A percentile compares a stretch with the other conserved stretches of the same genome.
Evolutionary conservation across 2,797 vertebrate species (phyloP).

Genomic region (Gallinago stenura): DNA sequence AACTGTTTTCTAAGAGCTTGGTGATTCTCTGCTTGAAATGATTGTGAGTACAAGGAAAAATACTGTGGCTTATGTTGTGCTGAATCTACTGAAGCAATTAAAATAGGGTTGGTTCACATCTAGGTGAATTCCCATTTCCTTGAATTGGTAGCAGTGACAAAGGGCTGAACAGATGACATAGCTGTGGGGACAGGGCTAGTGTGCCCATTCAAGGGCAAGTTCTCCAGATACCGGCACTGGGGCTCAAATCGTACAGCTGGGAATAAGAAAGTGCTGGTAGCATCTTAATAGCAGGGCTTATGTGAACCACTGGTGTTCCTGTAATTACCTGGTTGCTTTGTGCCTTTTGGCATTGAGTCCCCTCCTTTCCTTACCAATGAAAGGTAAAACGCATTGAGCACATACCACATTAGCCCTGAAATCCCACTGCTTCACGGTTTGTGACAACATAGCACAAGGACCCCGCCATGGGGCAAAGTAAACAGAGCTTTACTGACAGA

Average conservation of each 20-base stretch:
- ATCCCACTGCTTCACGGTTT: not conserved
- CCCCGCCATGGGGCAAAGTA: not conserved
- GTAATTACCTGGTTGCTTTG: not conserved
- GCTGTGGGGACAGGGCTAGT: not conserved
- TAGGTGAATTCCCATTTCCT: not conserved
- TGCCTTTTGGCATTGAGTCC: not conserved
- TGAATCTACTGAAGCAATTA: not conserved
- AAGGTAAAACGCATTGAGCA: not conserved
- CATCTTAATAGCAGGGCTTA: not conserved
- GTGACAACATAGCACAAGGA: not conserved
- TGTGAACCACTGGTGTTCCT: not conserved
- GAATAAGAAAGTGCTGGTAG: not conserved
- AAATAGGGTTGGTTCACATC: not conserved
- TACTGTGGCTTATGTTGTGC: not conserved
- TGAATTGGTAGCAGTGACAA: not conserved
- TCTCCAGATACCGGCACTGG: not conserved
- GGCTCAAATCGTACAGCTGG: not conserved
- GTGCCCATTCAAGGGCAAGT: not conserved
- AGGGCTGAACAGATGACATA: not conserved
- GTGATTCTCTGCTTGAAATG: not conserved
- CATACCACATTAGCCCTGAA: not conserved
- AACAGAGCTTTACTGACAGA: not conserved
- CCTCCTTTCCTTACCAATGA: not conserved
- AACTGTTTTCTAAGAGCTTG: not conserved
- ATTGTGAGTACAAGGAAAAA: not conserved